Conservation (phyloP, 2,113 vertebrate species). For the Polypterus senegalus region DNA sequence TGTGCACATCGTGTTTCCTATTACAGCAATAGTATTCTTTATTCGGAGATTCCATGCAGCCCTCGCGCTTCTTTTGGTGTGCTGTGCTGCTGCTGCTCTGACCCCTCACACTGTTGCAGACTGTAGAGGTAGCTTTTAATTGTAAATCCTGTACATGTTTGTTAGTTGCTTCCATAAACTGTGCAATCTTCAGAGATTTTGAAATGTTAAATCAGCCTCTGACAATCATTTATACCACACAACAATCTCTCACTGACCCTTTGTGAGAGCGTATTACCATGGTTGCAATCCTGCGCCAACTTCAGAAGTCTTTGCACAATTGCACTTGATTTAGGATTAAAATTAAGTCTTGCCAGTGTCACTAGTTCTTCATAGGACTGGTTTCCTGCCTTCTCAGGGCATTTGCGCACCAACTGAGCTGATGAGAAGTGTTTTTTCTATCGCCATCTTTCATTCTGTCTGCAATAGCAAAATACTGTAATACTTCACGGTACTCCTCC, state of each 20-base stretch:
- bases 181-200: slow-evolving; percentile 4
- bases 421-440: too few species aligned
- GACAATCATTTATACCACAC: slow-evolving; percentile 18
- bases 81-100: too few species aligned
- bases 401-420: too few species aligned
- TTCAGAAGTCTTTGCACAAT: slow-evolving; percentile 14
- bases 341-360: slow-evolving; percentile 27
- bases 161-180: slow-evolving; percentile 9
- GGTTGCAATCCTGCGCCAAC: slow-evolving; percentile 17
- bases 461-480: too few species aligned
- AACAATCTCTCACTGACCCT: slow-evolving; percentile 19
- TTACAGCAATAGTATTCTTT: too few species aligned
- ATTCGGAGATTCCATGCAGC: too few species aligned
- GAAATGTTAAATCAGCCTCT: slow-evolving; percentile 11
- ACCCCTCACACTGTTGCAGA: too few species aligned
- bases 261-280: slow-evolving; percentile 8
- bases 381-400: too few species aligned
- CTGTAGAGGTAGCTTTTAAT: too few species aligned
- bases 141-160: slow-evolving; percentile 11
- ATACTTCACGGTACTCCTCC: too few species aligned
- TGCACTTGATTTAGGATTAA: slow-evolving; percentile 20
- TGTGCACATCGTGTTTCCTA: neutral
- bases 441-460: too few species aligned
- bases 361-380: neutral
- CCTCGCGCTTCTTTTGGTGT: too few species aligned